Evolutionary conservation across 1,140 invertebrate genomes (phyloP).

Genomic region (Aphelinus atriplicis): DNA sequence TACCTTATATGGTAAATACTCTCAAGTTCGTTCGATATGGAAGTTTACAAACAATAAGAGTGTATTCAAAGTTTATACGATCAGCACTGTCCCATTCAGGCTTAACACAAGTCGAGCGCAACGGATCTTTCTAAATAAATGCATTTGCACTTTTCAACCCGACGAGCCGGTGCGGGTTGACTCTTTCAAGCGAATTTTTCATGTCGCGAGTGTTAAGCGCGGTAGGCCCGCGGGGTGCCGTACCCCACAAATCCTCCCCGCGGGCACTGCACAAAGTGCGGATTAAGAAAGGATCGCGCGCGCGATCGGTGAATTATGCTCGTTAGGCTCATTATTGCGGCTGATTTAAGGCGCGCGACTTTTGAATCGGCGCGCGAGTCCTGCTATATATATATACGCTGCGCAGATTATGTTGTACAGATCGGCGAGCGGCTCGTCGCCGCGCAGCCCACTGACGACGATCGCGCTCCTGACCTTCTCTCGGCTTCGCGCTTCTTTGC

Average conservation of each 20-base stretch:
- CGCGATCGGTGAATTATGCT: slow-evolving; percentile 7
- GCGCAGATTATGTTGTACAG: slow-evolving; percentile 37
- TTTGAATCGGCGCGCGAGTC: not conserved
- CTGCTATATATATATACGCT: not conserved
- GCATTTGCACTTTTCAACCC: no score
- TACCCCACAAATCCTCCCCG: not conserved
- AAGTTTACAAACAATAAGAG: no score
- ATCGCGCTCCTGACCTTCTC: not conserved
- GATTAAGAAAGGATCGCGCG: slow-evolving; percentile 5
- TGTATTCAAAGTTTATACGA: no score
- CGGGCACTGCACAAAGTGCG: not conserved
- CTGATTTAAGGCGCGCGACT: slow-evolving; percentile 12
- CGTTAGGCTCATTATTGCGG: not conserved
- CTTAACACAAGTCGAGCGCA: no score
- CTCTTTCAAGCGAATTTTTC: not conserved
- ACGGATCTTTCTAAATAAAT: no score
- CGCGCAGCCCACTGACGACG: not conserved
- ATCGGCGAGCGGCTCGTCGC: not conserved
- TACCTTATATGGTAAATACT: no score
- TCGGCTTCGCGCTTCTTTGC: not conserved
- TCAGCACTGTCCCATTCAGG: no score
- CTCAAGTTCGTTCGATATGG: no score
- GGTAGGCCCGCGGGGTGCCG: not conserved
- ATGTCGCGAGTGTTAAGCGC: not conserved
- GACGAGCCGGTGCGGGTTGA: no score